phyloP scores from a whole-genome alignment of 30 jellyfish, hydroid and myxozoan species.

The Mastigias papua region DNA sequence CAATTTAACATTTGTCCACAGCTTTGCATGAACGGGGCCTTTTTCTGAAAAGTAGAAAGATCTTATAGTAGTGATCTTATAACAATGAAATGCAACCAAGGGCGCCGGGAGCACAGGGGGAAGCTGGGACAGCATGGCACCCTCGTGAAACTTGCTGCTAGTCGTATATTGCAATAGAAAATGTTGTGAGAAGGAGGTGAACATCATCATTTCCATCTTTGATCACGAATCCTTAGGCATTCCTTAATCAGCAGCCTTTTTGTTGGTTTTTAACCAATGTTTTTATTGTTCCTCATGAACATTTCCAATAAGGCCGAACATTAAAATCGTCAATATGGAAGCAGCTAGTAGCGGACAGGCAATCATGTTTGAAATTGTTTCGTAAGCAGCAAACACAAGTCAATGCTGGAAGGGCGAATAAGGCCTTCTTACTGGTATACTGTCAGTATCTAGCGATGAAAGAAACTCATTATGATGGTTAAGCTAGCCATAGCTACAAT shows the following conservation, averaged over 20 bases:
- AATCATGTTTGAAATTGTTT: not conserved
- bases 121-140: not conserved
- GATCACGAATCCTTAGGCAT: not conserved
- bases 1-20: conserved; percentile 20
- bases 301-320: not conserved
- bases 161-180: not conserved
- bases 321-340: not conserved
- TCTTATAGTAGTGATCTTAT: too few relatives aligned
- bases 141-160: not conserved
- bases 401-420: not conserved
- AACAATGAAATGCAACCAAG: too few relatives aligned
- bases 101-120: not conserved
- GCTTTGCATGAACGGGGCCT: conserved; percentile 77
- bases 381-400: not conserved
- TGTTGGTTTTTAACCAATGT: not conserved
- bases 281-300: not conserved
- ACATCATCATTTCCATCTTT: not conserved
- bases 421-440: too few relatives aligned
- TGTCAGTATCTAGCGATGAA: too few relatives aligned
- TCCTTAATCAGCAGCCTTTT: not conserved
- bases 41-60: conserved; percentile 37
- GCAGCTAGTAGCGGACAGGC: not conserved
- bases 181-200: not conserved
- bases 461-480: not conserved
- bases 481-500: not conserved